phyloP scores from a whole-genome alignment of 2,888 invertebrate species.

The Drosophila antonietae region DNA sequence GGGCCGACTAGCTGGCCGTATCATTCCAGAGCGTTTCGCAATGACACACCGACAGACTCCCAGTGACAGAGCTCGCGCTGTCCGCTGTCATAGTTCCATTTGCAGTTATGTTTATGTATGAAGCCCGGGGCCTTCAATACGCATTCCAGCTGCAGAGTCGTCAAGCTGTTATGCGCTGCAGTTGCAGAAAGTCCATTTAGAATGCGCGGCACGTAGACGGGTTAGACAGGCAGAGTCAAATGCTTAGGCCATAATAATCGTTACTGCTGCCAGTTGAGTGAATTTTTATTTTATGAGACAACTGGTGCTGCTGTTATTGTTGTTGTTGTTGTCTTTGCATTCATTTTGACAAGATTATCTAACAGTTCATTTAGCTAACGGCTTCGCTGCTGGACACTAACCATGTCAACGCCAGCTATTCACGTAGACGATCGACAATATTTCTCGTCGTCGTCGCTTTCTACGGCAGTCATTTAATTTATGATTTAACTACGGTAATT shows the following conservation, averaged over 20 bases:
- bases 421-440: constrained; percentile 15
- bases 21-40: constrained; percentile 21
- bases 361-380: constrained; percentile 74
- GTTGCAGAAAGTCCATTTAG: constrained; percentile 46
- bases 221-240: constrained; percentile 29
- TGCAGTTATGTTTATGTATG: constrained; percentile 16
- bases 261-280: constrained; percentile 10
- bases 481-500: constrained; percentile 74
- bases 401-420: constrained; percentile 27
- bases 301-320: background rate
- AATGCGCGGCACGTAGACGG: constrained; percentile 63
- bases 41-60: constrained; percentile 2
- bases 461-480: constrained; percentile 66
- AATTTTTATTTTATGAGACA: constrained; percentile 17
- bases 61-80: constrained; percentile 3
- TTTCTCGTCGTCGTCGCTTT: constrained; percentile 55
- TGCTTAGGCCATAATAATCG: constrained; percentile 65
- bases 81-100: constrained; percentile 33
- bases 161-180: constrained; percentile 7
- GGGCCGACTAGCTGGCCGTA: background rate
- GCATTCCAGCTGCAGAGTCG: constrained; percentile 33
- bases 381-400: constrained; percentile 58
- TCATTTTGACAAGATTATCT: constrained; percentile 64
- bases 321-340: constrained; percentile 4
- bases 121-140: constrained; percentile 2